Base-by-base conservation (phyloP, 2,113 vertebrate genomes). In the Thomomys bottae region DNA sequence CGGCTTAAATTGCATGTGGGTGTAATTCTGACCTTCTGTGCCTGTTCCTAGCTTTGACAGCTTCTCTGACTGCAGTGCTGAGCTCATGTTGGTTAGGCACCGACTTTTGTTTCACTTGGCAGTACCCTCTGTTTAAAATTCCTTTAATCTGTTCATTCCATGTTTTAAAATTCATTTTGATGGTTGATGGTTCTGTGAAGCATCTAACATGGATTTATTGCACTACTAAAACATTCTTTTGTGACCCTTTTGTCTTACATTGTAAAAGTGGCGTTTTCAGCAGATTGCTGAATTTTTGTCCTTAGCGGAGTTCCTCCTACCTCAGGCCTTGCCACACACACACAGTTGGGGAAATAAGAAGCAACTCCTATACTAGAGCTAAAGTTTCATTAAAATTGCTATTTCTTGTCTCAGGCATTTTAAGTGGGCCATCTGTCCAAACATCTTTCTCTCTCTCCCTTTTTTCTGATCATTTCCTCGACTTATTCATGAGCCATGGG, bases 391-490 rank as follows among this genome's bases (percentile, higher is more conserved):
- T 99, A 99, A 99, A 99, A 99, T 98, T 98, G 97, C 98, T 98
- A 97, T 97, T 97, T 98, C 98, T 98, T 98, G 98, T 99, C 98
- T 97, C 98, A 98, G 96, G 98, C 98, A 98, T 99, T 99, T 99
- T 99, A 99, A 99, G 98, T 99, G 98, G 99, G 98, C 99, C 99
- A 99, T 99, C 99, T 99, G 99, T 99, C 99, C 99, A 99, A 99
- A 99, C 99, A 99, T 99, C 98, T 98, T 98, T 98, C 98, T 97
- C 97, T 97, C 45, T 26, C 32, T 38, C 45, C 26, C 67, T 98
- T 98, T 99, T 99, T 99, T 98, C 99, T 99, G 99, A 99, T 99
- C 98, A 99, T 99, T 99, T 99, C 99, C 99, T 99, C 98, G 98
- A 99, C 99, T 99, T 99, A 99, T 99, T 99, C 99, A 99, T 99